Evolutionary conservation across 64 coral and sea anemone genomes (phyloP), one percentile per base, ranked within the genome.

Genomic region (Astreopora myriophthalma): DNA sequence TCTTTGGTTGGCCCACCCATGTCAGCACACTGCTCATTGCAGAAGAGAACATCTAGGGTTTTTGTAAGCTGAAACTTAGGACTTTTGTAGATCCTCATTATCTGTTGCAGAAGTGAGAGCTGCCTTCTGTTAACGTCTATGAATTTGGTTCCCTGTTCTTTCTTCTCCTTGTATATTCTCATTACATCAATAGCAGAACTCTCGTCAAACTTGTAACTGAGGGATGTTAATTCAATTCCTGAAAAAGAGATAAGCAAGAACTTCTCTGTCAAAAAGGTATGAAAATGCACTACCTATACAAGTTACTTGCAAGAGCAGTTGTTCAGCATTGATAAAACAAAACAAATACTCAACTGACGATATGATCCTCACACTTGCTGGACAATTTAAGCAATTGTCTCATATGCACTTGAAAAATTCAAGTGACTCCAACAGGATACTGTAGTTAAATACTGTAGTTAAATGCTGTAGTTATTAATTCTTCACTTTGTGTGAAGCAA

Each of bases 1-100:
- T 91, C 73, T 81, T 91, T 91, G 13, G 89, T 84, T 57, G 89
- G 89, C 20, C 89, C 78, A 71, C 89, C 76, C 61, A 84, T 30
- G 31, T 91, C 89, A 51, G 89, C 76, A 48, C 76, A 32, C 17
- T 83, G 77, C 48, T 91, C 89, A 69, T 61, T 37, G 36, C 19
- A 13, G 30, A 90, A 90, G 30, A 46, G 6, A 17, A 91, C 76
- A 83, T 91, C 63, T 26, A 66, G 19, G 11, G 62, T 0, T 80
- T 82, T 72, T 42, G 80, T 91, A 16, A 83, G 64, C 12, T 80
- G 64, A 12, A 79, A 71, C 11, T 70, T 46, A 23, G 57, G 74
- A 20, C 30, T 65, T 69, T 89, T 78, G 74, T 79, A 87, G 68
- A 81, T 73, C 44, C 37, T 48, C 85, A 87, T 87, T 29, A 72